Evolutionary conservation across 1,140 invertebrate genomes (phyloP), one percentile per base, ranked within the genome.

Genomic region (Drosophila teissieri): DNA sequence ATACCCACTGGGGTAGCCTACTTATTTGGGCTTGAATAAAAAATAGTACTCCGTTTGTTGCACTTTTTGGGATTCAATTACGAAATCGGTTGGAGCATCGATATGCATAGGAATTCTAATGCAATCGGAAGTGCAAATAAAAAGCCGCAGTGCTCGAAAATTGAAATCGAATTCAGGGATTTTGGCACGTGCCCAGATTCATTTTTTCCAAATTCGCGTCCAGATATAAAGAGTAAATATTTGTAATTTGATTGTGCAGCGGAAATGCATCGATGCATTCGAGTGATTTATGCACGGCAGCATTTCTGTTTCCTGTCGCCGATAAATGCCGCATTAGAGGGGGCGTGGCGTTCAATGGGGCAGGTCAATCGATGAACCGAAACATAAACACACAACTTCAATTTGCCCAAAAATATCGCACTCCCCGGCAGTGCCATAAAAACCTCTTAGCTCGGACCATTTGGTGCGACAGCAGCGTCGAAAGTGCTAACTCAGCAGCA

Each of bases 201-300:
- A 14, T 52, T 46, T 56, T 55, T 54, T 46, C 24, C 24, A 31
- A 51, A 27, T 65, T 51, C 36, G 10, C 4, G 31, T 39, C 8
- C 5, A 39, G 46, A 19, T 67, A 40, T 55, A 54, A 74, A 49
- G 12, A 49, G 19, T 17, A 76, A 54, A 67, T 61, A 53, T 68
- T 68, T 69, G 49, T 77, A 77, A 77, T 68, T 77, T 69, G 51
- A 77, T 77, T 77, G 62, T 34, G 56, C 55, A 52, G 51, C 62
- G 73, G 73, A 76, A 77, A 67, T 76, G 61, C 74, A 77, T 36
- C 61, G 40, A 44, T 51, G 51, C 74, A 69, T 56, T 77, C 22
- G 46, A 52, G 39, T 44, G 73, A 63, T 77, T 73, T 69, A 56
- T 69, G 44, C 64, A 56, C 53, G 45, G 44, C 51, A 44, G 73